phyloP scores from a whole-genome alignment of 2,888 invertebrate genomes.

The Rosalia funebris region DNA sequence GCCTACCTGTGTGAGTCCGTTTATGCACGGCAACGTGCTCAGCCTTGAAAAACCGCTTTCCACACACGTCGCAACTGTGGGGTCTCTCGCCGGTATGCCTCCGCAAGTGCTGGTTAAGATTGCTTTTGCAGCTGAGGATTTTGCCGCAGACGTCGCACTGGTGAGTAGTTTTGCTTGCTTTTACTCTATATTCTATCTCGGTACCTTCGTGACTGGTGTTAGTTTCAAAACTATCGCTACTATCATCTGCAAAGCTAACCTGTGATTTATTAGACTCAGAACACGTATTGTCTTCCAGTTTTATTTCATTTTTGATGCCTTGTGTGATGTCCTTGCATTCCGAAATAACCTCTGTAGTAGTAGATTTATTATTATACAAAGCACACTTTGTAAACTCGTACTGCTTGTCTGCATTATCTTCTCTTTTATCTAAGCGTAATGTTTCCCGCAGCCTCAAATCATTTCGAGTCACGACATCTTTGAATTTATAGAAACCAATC shows the following conservation, averaged over 20 bases:
- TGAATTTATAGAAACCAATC: conserved; percentile 47
- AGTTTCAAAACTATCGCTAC: neutral
- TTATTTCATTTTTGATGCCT: conserved; percentile 3
- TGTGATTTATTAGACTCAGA: neutral
- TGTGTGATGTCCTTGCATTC: too few species aligned
- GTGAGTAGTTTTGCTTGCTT: conserved; percentile 25
- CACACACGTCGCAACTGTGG: conserved; percentile 50
- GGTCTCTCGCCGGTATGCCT: conserved; percentile 51
- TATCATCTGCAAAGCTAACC: neutral
- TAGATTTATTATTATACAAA: neutral
- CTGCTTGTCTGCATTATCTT: neutral
- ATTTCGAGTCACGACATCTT: conserved; percentile 39
- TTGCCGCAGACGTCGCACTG: conserved; percentile 53
- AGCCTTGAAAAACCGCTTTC: conserved; percentile 49
- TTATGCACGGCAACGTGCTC: conserved; percentile 53
- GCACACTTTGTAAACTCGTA: neutral
- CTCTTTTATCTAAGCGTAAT: conserved; percentile 12
- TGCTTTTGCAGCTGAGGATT: conserved; percentile 47
- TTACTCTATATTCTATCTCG: neutral
- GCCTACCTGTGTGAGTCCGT: conserved; percentile 53
- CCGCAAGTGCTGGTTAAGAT: conserved; percentile 48
- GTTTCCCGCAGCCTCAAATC: conserved; percentile 42
- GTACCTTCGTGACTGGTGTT: neutral
- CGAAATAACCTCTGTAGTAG: neutral
- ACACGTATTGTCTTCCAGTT: neutral